These are phyloP conservation scores for Rhinatrema bivittatum DNA, from an alignment of 2,797 vertebrate genomes.

Conservation along the genomic window DNA sequence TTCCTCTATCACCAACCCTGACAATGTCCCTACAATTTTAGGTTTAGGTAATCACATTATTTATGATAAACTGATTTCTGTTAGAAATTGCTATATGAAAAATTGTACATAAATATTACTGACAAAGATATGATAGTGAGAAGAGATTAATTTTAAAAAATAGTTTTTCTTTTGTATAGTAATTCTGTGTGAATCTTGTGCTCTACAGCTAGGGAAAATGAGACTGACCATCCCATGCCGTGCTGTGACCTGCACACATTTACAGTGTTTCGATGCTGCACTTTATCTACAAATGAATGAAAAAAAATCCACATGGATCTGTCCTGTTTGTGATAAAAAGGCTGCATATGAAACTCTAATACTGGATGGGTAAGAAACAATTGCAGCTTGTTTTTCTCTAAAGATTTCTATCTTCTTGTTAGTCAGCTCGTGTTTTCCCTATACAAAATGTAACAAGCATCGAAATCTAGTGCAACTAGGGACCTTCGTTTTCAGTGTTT, in stretches of 20 bases:
- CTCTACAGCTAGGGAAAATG: conserved; percentile 88
- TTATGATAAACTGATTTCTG: no score
- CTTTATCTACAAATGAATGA: conserved; percentile 97
- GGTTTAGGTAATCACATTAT: no score
- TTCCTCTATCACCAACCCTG: no score
- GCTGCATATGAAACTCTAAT: conserved; percentile 89
- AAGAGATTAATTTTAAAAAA: no score
- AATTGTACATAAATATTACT: no score
- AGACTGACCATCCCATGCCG: conserved; percentile 86
- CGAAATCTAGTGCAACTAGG: not conserved
- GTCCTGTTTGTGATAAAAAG: conserved; percentile 95
- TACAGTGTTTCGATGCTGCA: conserved; percentile 94
- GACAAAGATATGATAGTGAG: no score
- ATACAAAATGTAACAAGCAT: not conserved
- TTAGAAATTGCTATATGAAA: no score
- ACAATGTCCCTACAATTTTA: no score
- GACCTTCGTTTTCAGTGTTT: no score
- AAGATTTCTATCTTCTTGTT: not conserved
- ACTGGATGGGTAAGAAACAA: conserved; percentile 75
- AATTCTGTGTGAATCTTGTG: not conserved
- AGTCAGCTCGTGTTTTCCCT: no score
- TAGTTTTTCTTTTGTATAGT: no score
- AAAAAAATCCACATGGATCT: conserved; percentile 96
- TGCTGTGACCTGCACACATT: conserved; percentile 88
- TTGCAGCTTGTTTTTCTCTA: not conserved